Evolutionary conservation across 2,888 invertebrate species (phyloP), one percentile per base, ranked within the genome.

Genomic region (Diaperis boleti): DNA sequence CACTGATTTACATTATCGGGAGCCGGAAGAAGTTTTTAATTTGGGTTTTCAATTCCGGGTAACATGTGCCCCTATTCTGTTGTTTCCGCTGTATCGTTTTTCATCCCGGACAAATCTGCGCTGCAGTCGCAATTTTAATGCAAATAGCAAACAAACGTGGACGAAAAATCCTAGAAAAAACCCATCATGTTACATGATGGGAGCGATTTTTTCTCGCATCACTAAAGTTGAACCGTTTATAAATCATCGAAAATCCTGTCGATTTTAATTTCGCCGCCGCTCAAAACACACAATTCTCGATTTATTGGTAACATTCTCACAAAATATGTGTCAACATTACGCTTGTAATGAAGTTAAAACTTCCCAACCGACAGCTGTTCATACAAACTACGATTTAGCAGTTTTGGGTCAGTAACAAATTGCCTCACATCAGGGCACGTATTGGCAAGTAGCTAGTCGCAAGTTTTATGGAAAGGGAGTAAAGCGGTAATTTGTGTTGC

Each of bases 261-360:
- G 13, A 39, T 42, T 42, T 42, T 42, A 42, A 42, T 42, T 42
- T 18, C 7, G 17, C 5, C 17, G 6, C 10, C 11, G 11, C 20
- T 8, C 41, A 18, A 42, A 42, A 17, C 15, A 18, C 5, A 42
- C 41, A 18, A 42, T 20, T 18, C 10, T 8, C 15, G 17, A 42
- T 15, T 17, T 42, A 20, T 42, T 42, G 18, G 5, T 15, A 17
- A n/a, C 17, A 14, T 17, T 39, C 15, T 17, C 39, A 17, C 18
- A 18, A 18, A 42, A 42, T 42, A 18, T 11, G 15, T 20, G 41
- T 42, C 41, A 42, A 42, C 41, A 18, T 8, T 7, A 20, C 20
- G 20, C 20, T 17, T 20, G 41, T 42, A 42, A 42, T 20, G 41
- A 42, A 17, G 41, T 42, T 42, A 42, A 17, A 42, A 42, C 20